A percentile compares a stretch with the other conserved stretches of the same genome.
phyloP scores from a whole-genome alignment of 2,797 vertebrate genomes.

The Spheniscus humboldti region DNA sequence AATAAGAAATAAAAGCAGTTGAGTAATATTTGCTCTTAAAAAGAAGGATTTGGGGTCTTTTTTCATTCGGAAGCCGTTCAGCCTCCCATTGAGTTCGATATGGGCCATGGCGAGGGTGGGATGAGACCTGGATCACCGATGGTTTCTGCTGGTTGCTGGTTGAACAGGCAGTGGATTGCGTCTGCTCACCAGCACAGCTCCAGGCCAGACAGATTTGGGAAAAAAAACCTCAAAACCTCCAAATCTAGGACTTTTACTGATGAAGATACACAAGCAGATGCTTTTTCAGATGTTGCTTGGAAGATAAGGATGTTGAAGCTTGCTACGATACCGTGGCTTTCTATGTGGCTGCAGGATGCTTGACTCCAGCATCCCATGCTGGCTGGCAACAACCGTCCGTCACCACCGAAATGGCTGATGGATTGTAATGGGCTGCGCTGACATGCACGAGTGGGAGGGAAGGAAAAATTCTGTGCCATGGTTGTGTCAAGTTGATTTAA shows the following conservation, averaged over 20 bases:
- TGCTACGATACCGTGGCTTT: neutral
- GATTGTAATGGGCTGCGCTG: neutral
- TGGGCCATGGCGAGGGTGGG: rapidly evolving
- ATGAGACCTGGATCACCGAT: neutral
- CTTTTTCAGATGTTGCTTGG: neutral
- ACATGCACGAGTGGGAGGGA: neutral
- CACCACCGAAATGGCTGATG: neutral
- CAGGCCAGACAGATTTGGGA: neutral
- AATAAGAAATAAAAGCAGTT: neutral
- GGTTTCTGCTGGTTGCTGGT: neutral
- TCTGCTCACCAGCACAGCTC: neutral
- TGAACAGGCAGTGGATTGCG: neutral
- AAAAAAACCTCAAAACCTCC: neutral
- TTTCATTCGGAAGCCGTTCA: neutral
- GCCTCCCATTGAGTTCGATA: rapidly evolving
- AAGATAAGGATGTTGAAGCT: neutral
- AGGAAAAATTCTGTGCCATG: neutral
- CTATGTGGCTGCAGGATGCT: neutral
- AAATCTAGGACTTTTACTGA: neutral
- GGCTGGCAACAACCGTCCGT: neutral
- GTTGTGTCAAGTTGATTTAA: neutral
- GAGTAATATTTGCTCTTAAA: neutral
- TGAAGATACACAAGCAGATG: neutral
- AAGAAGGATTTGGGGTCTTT: neutral
- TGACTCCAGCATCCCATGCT: neutral